Base-by-base conservation (phyloP, 2,797 vertebrate genomes). In the Hypotaenidia philippensis region DNA sequence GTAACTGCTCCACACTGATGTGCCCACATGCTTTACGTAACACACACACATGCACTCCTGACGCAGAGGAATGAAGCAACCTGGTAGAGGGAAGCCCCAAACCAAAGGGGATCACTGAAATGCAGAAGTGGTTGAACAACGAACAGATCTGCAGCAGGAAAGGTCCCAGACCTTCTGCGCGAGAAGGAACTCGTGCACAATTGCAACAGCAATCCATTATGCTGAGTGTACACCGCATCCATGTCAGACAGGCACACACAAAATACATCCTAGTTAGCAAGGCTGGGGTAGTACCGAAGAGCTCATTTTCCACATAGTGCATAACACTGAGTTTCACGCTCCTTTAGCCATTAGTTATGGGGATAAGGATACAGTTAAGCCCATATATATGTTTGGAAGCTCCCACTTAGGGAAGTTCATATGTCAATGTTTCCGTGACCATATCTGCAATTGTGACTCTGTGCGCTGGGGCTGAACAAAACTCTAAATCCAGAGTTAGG, bases 361-460 rank as follows among this genome's bases (percentile, higher is more conserved):
- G 64, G 88, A 96, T 95, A 56, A 94, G 47, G 49, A 96, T 92
- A 64, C 83, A 93, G 57, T 93, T 94, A 94, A 95, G 15, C 57
- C 59, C 57, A 49, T 90, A 40, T 38, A 93, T 38, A 93, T 11
- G 14, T 85, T 79, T 94, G 56, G 50, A 93, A 91, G 55, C 53
- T 93, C 56, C 44, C 61, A 27, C 63, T 92, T 66, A 57, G 69
- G 32, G 79, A 96, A 93, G 66, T 88, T 85, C 63, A 18, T 79
- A 69, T 50, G 40, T 72, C 77, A 81, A 0, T 47, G 25, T 91
- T 87, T 86, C 45, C 71, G 31, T 76, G 38, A 34, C 29, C 44
- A 11, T 22, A 21, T 40, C 63, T 84, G n/a, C 34, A 64, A 47
- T n/a, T 65, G 52, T 38, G 50, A 52, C 15, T 70, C 41, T 66